Percentiles rank a stretch among this genome's conserved stretches.
phyloP scores from a whole-genome alignment of 2,888 invertebrate species.

The Amphimallon solstitiale region DNA sequence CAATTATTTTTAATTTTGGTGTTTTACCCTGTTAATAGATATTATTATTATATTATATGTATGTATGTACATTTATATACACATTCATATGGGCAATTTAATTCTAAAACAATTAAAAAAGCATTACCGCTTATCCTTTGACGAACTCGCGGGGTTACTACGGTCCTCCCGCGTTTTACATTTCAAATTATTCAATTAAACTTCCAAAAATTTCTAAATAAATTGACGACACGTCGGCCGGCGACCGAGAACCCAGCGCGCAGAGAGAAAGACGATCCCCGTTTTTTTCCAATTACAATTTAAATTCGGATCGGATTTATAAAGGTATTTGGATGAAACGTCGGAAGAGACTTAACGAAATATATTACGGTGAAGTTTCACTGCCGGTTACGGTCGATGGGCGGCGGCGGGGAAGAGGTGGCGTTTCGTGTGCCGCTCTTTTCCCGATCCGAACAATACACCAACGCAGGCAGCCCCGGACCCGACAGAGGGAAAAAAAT shows the following conservation, averaged over 20 bases:
- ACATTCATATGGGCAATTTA: too few species aligned
- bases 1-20: too few species aligned
- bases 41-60: too few species aligned
- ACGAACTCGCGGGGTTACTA: too few species aligned
- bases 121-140: conserved; percentile 10
- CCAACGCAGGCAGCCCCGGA: background rate
- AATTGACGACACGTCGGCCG: conserved; percentile 17
- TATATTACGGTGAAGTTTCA: conserved; percentile 29
- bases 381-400: background rate
- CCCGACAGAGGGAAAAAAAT: conserved; percentile 3
- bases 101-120: conserved; percentile 21
- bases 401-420: background rate
- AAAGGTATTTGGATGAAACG: conserved; percentile 31
- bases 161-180: background rate
- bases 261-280: background rate
- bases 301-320: conserved; percentile 32
- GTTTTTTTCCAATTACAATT: conserved; percentile 37
- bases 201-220: conserved; percentile 32
- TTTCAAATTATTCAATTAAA: conserved; percentile 34
- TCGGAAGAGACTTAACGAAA: conserved; percentile 36
- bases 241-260: too few species aligned
- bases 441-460: too few species aligned
- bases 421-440: too few species aligned
- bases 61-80: too few species aligned
- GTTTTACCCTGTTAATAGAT: too few species aligned